Percentiles rank a stretch among this genome's conserved stretches.
phyloP scores from a whole-genome alignment of 2,888 invertebrate species.

The Pogonocherus hispidulus region DNA sequence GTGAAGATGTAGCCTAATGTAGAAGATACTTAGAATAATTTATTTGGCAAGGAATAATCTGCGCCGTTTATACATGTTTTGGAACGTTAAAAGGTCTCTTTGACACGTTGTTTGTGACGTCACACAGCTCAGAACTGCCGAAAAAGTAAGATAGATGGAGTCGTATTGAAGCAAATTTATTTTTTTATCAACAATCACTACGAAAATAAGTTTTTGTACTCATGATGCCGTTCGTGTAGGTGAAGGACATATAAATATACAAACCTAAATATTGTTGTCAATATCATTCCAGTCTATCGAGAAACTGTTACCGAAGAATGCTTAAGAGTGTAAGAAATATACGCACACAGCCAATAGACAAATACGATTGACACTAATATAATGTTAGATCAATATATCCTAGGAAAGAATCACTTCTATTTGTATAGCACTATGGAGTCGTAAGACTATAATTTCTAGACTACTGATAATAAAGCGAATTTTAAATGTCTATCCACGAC shows the following conservation, averaged over 20 bases:
- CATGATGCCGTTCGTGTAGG: slow-evolving; percentile 17
- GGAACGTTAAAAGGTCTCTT: slow-evolving; percentile 42
- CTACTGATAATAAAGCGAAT: slow-evolving; percentile 40
- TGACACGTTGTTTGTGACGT: slow-evolving; percentile 57
- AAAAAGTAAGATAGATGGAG: slow-evolving; percentile 39
- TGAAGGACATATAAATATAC: slow-evolving; percentile 18
- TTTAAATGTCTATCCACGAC: slow-evolving; percentile 50
- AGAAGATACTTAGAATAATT: slow-evolving; percentile 48
- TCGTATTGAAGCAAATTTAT: slow-evolving; percentile 37
- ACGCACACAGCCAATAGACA: slow-evolving; percentile 67
- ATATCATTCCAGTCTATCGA: slow-evolving; percentile 29
- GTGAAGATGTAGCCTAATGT: slow-evolving; percentile 55
- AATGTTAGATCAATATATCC: slow-evolving; percentile 52
- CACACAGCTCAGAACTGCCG: slow-evolving; percentile 65
- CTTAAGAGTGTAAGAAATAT: slow-evolving; percentile 53
- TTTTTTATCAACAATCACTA: slow-evolving; percentile 21
- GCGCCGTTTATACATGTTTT: slow-evolving; percentile 43
- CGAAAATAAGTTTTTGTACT: slow-evolving; percentile 20
- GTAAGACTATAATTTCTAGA: slow-evolving; percentile 49
- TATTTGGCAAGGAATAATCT: slow-evolving; percentile 43
- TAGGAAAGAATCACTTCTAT: slow-evolving; percentile 52
- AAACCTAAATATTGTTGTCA: slow-evolving; percentile 14
- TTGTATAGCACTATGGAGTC: slow-evolving; percentile 54
- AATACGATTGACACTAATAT: slow-evolving; percentile 59
- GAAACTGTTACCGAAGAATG: slow-evolving; percentile 47